Conservation (phyloP, 2,113 vertebrate species). For the Notarius lentiginosus region DNA sequence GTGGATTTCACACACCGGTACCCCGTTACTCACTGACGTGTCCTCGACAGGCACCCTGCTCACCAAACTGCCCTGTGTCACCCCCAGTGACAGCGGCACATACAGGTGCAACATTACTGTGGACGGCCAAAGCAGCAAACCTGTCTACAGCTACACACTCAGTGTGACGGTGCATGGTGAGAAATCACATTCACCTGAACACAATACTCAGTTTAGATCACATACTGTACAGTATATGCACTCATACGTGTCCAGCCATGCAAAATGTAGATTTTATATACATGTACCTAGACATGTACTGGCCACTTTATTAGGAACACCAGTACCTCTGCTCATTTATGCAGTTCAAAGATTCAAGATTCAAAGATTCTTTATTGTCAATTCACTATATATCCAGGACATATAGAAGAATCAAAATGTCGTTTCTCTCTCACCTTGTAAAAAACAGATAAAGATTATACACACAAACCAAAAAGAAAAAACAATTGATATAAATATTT, state of each 20-base stretch:
- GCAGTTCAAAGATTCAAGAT: no score
- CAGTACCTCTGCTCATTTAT: background rate
- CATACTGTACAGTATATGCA: background rate
- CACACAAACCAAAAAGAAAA: no score
- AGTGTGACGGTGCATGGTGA: slow-evolving; percentile 63
- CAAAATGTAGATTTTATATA: background rate
- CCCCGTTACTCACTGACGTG: slow-evolving; percentile 54
- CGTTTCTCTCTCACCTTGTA: no score
- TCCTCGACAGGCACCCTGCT: slow-evolving; percentile 40
- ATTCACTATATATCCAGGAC: no score
- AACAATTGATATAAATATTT: no score
- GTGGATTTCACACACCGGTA: slow-evolving; percentile 62
- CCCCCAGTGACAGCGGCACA: slow-evolving; percentile 50
- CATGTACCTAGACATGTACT: background rate
- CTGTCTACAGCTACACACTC: slow-evolving; percentile 56
- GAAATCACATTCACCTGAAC: slow-evolving; percentile 30
- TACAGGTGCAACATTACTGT: slow-evolving; percentile 64
- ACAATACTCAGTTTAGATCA: background rate
- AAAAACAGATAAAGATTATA: no score
- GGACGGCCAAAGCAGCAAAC: slow-evolving; percentile 36
- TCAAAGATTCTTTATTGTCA: no score
- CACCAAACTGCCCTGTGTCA: slow-evolving; percentile 67
- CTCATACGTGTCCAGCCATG: background rate
- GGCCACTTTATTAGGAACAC: background rate
- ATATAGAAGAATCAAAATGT: no score